A percentile compares a stretch with the other conserved stretches of the same genome.
phyloP scores from a whole-genome alignment of 1,140 invertebrate species.

The Bombus cullumanus region DNA sequence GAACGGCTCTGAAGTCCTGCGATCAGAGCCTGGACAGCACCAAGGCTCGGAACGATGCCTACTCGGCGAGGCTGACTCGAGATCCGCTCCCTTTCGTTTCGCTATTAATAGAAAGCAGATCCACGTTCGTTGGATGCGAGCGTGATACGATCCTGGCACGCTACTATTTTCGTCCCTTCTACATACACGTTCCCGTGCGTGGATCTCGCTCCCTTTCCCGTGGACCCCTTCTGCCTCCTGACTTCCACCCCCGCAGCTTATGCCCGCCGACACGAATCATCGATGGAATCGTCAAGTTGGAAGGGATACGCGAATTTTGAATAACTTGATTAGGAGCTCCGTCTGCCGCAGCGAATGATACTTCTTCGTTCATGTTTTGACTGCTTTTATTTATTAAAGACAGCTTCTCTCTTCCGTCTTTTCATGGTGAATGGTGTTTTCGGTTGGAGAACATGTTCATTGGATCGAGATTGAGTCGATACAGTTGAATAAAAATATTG shows the following conservation, averaged over 20 bases:
- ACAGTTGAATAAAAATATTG: too few species aligned
- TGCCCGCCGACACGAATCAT: background rate
- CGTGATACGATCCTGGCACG: constrained; percentile 74
- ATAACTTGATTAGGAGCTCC: constrained; percentile 40
- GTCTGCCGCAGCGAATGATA: background rate
- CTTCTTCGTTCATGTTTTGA: background rate
- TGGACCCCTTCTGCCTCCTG: constrained; percentile 31
- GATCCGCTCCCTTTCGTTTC: constrained; percentile 44
- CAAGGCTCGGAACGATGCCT: constrained; percentile 52
- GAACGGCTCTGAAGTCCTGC: constrained; percentile 81
- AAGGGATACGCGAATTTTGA: constrained; percentile 22
- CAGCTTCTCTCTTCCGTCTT: background rate
- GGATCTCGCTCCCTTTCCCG: constrained; percentile 25
- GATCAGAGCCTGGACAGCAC: constrained; percentile 44
- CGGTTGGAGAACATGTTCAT: background rate
- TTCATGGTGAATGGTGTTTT: background rate
- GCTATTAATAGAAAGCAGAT: constrained; percentile 73
- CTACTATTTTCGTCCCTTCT: constrained; percentile 74
- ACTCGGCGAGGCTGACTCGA: constrained; percentile 4
- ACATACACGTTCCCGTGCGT: constrained; percentile 14
- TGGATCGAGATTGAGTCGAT: too few species aligned
- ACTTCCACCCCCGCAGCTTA: background rate
- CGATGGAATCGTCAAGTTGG: constrained; percentile 13
- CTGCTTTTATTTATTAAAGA: too few species aligned
- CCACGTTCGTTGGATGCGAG: constrained; percentile 65